phyloP scores from a whole-genome alignment of 2,797 vertebrate genomes.

The Neostethus bicornis region DNA sequence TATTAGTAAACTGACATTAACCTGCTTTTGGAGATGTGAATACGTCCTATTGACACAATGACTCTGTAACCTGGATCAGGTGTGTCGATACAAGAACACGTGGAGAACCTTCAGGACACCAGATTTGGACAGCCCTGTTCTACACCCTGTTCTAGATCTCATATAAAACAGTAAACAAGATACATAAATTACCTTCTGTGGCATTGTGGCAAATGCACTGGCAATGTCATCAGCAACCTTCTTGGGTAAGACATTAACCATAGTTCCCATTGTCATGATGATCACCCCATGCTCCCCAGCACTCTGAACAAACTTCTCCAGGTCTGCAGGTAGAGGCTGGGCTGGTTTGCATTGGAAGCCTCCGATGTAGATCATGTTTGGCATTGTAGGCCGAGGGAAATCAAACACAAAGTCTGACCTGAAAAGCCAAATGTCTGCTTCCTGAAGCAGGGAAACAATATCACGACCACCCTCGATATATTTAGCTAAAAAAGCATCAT shows the following conservation, averaged over 20 bases:
- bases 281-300: conserved; percentile 78
- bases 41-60: too few species aligned
- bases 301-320: conserved; percentile 77
- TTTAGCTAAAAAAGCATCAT: conserved; percentile 60
- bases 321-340: conserved; percentile 66
- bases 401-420: conserved; percentile 82
- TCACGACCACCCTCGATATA: conserved; percentile 70
- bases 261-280: conserved; percentile 76
- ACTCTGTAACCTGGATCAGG: too few species aligned
- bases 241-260: conserved; percentile 59
- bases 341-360: conserved; percentile 80
- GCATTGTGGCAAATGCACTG: conserved; percentile 69
- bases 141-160: too few species aligned
- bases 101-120: too few species aligned
- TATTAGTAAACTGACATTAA: too few species aligned
- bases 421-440: conserved; percentile 81
- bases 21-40: too few species aligned
- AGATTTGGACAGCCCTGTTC: too few species aligned
- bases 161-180: accelerated
- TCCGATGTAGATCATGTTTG: conserved; percentile 79
- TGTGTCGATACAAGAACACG: too few species aligned
- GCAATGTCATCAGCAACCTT: conserved; percentile 64
- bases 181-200: conserved; percentile 73
- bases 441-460: conserved; percentile 65
- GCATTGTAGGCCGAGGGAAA: conserved; percentile 81